Conservation (phyloP, 2,113 vertebrate species). For the Nerophis ophidion region DNA sequence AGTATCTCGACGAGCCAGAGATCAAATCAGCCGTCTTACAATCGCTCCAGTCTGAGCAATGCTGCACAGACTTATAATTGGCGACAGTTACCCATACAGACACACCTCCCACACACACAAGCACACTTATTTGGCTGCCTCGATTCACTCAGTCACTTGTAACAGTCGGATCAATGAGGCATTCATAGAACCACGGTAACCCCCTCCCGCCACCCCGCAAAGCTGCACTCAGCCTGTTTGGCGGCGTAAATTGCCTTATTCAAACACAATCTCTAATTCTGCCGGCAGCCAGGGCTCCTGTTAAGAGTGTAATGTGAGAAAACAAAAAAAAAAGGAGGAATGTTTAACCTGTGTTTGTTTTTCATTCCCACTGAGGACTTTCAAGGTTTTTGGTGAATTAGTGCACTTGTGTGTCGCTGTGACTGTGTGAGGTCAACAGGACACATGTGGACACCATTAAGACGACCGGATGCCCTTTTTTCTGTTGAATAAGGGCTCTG, state of each 20-base stretch:
- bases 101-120: conserved; percentile 20
- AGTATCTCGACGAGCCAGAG: neutral
- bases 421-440: conserved; percentile 42
- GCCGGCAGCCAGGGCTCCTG: conserved; percentile 19
- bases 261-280: conserved; percentile 38
- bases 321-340: conserved; percentile 16
- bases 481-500: conserved; percentile 34
- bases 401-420: conserved; percentile 6
- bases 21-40: neutral
- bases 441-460: conserved; percentile 60
- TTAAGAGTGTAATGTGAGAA: conserved; percentile 28
- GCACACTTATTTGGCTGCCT: conserved; percentile 60
- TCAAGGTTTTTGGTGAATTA: conserved; percentile 22
- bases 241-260: conserved; percentile 46
- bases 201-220: conserved; percentile 25
- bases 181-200: conserved; percentile 47
- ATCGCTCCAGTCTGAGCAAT: neutral
- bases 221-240: conserved; percentile 28
- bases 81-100: conserved; percentile 14
- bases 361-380: conserved; percentile 28
- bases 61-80: conserved; percentile 42
- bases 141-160: conserved; percentile 38
- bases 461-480: conserved; percentile 32
- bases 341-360: conserved; percentile 48
- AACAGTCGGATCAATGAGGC: conserved; percentile 58